Conservation (phyloP, 2,888 invertebrate species). For the Cryptocheilus praepositus region DNA sequence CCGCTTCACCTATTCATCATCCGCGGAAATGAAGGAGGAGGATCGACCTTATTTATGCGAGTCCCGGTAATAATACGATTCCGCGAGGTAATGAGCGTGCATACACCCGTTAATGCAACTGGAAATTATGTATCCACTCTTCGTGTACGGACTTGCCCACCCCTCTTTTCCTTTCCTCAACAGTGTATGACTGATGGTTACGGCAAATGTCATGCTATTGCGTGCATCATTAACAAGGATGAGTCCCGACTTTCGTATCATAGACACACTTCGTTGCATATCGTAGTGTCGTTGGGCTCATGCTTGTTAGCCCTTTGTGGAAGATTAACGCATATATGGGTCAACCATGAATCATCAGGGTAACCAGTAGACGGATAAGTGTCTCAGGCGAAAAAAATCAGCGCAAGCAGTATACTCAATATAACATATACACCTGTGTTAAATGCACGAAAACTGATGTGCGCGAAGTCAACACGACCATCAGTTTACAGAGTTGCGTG, state of each 20-base stretch:
- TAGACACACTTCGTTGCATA: not conserved
- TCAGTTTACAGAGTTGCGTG: too few relatives aligned
- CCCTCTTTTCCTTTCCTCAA: not conserved
- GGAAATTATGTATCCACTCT: slow-evolving; percentile 39
- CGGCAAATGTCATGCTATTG: slow-evolving; percentile 33
- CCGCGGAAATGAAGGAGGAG: slow-evolving; percentile 27
- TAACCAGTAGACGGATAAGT: too few relatives aligned
- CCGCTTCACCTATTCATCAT: slow-evolving; percentile 37
- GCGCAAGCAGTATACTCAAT: too few relatives aligned
- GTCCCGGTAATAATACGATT: slow-evolving; percentile 38
- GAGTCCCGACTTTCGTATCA: not conserved
- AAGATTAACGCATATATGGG: too few relatives aligned
- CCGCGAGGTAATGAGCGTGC: slow-evolving; percentile 37
- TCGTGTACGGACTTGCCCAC: not conserved
- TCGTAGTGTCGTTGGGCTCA: too few relatives aligned
- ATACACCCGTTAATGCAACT: slow-evolving; percentile 37
- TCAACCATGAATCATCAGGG: too few relatives aligned
- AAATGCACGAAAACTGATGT: too few relatives aligned
- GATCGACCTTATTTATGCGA: slow-evolving; percentile 34
- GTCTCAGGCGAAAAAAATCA: too few relatives aligned
- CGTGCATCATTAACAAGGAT: slow-evolving; percentile 41
- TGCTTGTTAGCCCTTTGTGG: too few relatives aligned
- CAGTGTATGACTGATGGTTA: slow-evolving; percentile 29
- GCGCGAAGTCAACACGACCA: too few relatives aligned
- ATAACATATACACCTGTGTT: too few relatives aligned